Evolutionary conservation across 2,113 vertebrate species (phyloP).

Genomic region (Callocephalon fimbriatum): DNA sequence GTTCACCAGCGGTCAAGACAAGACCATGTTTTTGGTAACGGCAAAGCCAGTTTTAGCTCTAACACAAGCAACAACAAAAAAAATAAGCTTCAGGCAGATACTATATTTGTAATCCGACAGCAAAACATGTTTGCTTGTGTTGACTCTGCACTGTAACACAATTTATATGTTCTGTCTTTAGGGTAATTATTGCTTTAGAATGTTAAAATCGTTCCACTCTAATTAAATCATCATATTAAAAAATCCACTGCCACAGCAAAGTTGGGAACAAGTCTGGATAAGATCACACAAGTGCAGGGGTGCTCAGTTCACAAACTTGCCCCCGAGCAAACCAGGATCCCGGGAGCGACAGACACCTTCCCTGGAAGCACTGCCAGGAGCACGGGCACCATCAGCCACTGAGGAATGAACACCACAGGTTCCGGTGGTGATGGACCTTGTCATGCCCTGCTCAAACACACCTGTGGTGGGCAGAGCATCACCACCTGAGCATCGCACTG

Average conservation of each 20-base stretch:
- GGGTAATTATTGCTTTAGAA: conserved; percentile 73
- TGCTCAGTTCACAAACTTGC: background rate
- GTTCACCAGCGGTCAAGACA: background rate
- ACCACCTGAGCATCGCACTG: accelerated
- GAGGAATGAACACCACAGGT: accelerated
- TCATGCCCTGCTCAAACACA: background rate
- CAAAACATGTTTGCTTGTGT: conserved; percentile 71
- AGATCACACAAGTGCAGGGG: background rate
- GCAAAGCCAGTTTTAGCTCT: conserved; percentile 1
- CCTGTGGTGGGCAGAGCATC: accelerated
- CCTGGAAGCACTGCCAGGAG: background rate
- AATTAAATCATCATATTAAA: conserved; percentile 69
- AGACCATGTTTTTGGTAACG: background rate
- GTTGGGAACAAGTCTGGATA: background rate
- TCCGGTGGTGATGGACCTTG: accelerated
- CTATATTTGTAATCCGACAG: conserved; percentile 61
- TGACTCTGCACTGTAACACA: conserved; percentile 62
- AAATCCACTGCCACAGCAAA: conserved; percentile 50
- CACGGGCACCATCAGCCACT: accelerated
- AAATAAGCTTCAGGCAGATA: conserved; percentile 49
- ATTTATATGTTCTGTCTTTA: conserved; percentile 72
- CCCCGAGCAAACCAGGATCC: background rate
- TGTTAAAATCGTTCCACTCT: conserved; percentile 67
- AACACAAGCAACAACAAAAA: background rate
- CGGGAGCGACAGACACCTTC: accelerated